Conservation (phyloP, 2,888 invertebrate species). For the Melinaea marsaeus region DNA sequence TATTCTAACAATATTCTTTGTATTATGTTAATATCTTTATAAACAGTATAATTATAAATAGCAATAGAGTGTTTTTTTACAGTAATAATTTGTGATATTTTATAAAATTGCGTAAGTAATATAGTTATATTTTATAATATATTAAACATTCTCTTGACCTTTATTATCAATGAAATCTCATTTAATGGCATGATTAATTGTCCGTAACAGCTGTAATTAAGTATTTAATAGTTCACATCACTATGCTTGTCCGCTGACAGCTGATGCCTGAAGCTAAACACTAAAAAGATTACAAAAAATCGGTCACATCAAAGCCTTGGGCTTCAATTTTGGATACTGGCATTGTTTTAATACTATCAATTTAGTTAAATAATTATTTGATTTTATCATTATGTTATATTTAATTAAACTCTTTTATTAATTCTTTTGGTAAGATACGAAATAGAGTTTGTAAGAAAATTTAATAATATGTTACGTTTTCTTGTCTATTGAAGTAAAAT, state of each 20-base stretch:
- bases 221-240: constrained; percentile 53
- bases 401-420: too few relatives aligned
- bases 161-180: constrained; percentile 50
- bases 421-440: too few relatives aligned
- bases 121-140: background rate
- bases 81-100: constrained; percentile 4
- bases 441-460: too few relatives aligned
- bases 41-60: too few relatives aligned
- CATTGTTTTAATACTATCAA: background rate
- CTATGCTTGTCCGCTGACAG: constrained; percentile 38
- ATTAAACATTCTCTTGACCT: constrained; percentile 28
- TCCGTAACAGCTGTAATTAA: constrained; percentile 58
- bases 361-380: background rate
- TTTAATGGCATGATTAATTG: constrained; percentile 62
- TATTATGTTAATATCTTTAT: background rate
- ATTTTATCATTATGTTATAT: too few relatives aligned
- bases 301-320: constrained; percentile 38
- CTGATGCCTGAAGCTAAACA: constrained; percentile 47
- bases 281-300: constrained; percentile 44
- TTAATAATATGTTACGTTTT: too few relatives aligned
- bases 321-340: constrained; percentile 7
- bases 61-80: too few relatives aligned
- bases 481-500: too few relatives aligned
- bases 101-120: background rate
- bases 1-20: background rate